phyloP scores from a whole-genome alignment of 2,113 vertebrate species.

The Daboia siamensis region DNA sequence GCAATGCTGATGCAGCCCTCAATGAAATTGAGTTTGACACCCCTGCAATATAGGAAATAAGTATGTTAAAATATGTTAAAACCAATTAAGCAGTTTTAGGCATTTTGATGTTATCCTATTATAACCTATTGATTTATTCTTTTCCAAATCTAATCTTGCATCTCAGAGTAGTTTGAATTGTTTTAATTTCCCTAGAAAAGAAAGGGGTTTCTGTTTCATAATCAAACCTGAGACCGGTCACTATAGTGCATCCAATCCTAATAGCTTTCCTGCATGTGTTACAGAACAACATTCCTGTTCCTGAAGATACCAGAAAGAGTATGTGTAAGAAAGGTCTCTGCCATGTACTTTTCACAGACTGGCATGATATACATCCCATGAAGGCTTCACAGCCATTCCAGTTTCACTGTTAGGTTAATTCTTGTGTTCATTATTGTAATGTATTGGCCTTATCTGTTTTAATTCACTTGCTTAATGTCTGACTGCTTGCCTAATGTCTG shows the following conservation, averaged over 20 bases:
- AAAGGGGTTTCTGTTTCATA: neutral
- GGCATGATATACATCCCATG: neutral
- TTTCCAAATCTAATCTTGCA: neutral
- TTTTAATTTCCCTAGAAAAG: neutral
- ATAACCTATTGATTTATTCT: neutral
- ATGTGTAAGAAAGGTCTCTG: neutral
- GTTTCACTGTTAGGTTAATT: neutral
- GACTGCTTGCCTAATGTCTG: no score
- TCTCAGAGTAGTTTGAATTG: neutral
- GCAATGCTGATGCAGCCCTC: no score
- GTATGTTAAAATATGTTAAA: neutral
- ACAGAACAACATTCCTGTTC: neutral
- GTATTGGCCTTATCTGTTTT: no score
- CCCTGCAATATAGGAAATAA: neutral
- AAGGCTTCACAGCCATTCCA: neutral
- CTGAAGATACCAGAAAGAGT: neutral
- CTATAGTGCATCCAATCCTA: neutral
- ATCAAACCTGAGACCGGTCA: neutral
- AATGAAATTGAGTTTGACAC: no score
- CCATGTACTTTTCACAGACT: neutral
- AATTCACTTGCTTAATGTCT: no score
- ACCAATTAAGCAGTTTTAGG: neutral
- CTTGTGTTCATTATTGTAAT: neutral
- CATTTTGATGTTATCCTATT: neutral
- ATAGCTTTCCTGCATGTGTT: neutral